Evolutionary conservation across 2,113 vertebrate species (phyloP).

Genomic region (Thymallus thymallus): DNA sequence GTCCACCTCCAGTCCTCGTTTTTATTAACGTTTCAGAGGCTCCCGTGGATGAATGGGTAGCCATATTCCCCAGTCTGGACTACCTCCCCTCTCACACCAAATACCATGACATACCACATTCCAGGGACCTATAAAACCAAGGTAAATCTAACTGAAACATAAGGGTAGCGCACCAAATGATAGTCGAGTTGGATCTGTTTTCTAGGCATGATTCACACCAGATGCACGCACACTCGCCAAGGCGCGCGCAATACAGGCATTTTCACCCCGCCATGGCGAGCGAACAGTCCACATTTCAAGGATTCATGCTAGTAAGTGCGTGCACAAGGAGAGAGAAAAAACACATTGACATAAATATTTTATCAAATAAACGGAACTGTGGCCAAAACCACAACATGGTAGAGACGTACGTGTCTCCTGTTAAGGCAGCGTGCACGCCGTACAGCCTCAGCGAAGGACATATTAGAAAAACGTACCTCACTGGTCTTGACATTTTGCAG

Average conservation of each 20-base stretch:
- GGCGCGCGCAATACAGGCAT: conserved; percentile 35
- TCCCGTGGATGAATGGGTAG: conserved; percentile 74
- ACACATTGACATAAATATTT: conserved; percentile 46
- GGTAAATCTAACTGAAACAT: conserved; percentile 32
- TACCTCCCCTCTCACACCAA: conserved; percentile 17
- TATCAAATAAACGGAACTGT: conserved; percentile 57
- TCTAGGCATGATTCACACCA: conserved; percentile 7
- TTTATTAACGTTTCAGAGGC: conserved; percentile 48
- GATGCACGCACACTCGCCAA: conserved; percentile 39
- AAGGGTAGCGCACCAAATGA: conserved; percentile 44
- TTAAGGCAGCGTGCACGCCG: conserved; percentile 43
- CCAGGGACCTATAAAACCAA: conserved; percentile 19
- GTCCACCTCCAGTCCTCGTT: conserved; percentile 34
- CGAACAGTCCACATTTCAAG: conserved; percentile 50
- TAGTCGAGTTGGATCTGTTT: conserved; percentile 24
- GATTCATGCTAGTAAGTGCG: conserved; percentile 61
- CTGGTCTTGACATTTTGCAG: conserved; percentile 81
- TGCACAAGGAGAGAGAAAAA: conserved; percentile 11
- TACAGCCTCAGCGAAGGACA: conserved; percentile 50
- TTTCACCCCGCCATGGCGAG: conserved; percentile 53
- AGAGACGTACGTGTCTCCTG: conserved; percentile 55
- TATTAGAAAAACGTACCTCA: conserved; percentile 75
- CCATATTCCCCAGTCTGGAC: conserved; percentile 64
- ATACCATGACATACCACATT: conserved; percentile 28
- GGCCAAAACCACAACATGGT: conserved; percentile 45